Evolutionary conservation across 2,113 vertebrate genomes (phyloP).

Genomic region (Megaleporinus macrocephalus): DNA sequence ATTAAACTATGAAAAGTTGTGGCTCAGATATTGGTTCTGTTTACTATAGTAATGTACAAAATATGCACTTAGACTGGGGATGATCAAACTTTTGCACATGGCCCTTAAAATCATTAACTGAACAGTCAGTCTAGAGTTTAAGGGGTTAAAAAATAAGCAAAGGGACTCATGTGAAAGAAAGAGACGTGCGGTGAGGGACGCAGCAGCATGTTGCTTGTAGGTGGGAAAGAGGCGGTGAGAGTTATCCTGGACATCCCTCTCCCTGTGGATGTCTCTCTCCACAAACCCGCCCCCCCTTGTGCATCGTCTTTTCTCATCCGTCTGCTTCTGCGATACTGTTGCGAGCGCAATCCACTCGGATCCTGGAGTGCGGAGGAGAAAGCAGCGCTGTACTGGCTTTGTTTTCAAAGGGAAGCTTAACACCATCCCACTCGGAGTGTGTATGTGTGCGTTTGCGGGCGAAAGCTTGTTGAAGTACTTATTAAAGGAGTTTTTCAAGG

Average conservation of each 20-base stretch:
- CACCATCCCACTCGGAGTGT: conserved; percentile 44
- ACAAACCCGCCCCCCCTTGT: no score
- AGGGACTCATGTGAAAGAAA: not conserved
- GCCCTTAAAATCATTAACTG: not conserved
- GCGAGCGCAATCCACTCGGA: not conserved
- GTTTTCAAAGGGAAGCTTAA: conserved; percentile 13
- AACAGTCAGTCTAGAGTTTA: not conserved
- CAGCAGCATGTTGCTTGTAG: conserved; percentile 9
- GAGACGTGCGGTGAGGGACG: not conserved
- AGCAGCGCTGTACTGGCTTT: conserved; percentile 36
- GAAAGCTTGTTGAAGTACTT: conserved; percentile 27
- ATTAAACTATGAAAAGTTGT: no score
- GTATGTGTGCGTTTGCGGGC: not conserved
- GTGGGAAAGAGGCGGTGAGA: conserved; percentile 15
- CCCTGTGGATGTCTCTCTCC: not conserved
- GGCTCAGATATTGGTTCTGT: no score
- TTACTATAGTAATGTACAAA: no score
- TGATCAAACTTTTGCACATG: no score
- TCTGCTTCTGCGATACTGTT: conserved; percentile 8
- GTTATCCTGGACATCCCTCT: conserved; percentile 13
- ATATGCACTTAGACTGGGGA: no score
- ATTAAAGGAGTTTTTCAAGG: conserved; percentile 27
- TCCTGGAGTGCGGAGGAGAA: conserved; percentile 37
- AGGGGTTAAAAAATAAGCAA: not conserved
- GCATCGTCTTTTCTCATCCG: conserved; percentile 1